Base-by-base conservation (phyloP, 1,140 invertebrate species). In the Anthonomus grandis region DNA sequence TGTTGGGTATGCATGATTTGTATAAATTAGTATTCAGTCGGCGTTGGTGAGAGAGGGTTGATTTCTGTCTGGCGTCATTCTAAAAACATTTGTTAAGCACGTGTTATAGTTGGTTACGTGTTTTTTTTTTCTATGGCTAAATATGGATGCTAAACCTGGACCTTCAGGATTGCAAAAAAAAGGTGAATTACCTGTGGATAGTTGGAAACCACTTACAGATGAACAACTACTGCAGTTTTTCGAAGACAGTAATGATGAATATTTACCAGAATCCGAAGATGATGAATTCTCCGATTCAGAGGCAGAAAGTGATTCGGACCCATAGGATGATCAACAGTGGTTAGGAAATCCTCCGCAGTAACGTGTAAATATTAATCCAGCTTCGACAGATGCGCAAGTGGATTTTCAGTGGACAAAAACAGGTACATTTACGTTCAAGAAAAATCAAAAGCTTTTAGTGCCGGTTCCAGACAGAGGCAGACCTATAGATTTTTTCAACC, bases 221-320 rank as follows among this genome's bases (percentile, higher is more conserved):
- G 34, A 25, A 42, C 21, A 52, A 42, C 49, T 52, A 52, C 10
- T 52, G 36, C 49, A 52, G 49, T 41, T 9, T 52, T 52, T 42
- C 39, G 49, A 31, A 31, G 38, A 52, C 18, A 52, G 49, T 10
- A 42, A 38, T 24, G 34, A 23, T 39, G 27, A n/a, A n/a, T n/a
- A n/a, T n/a, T n/a, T n/a, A n/a, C n/a, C n/a, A n/a, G n/a, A n/a
- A n/a, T n/a, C n/a, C n/a, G 25, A 48, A 31, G 22, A 48, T 27
- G 24, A 34, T 27, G 25, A 27, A 41, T 13, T 21, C 19, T 52
- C 1, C 49, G 49, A 31, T 31, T 31, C 6, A 31, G 6, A n/a
- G n/a, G 6, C 6, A 8, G 6, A 31, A 8, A n/a, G n/a, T 47
- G 45, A 47, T 47, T 22, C 1, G 24, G 45, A 47, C 45, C 45